Conservation (phyloP, 2,113 vertebrate genomes). For the Abramis brama region DNA sequence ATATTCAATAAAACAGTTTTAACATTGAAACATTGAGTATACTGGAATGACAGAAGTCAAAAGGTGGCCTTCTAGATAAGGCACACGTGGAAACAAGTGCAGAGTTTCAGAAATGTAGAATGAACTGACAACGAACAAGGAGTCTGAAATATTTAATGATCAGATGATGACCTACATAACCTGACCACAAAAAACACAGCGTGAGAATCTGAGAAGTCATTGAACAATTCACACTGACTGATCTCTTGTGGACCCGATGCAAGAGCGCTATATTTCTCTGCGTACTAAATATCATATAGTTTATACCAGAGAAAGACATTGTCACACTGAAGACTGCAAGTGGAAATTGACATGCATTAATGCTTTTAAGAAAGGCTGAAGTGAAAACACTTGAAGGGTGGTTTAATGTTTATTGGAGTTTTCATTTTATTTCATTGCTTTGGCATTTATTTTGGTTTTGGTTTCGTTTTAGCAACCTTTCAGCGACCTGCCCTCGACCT, state of each 20-base stretch:
- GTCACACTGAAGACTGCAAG: neutral
- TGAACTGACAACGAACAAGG: neutral
- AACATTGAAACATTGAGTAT: neutral
- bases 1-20: neutral
- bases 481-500: neutral
- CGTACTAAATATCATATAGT: neutral
- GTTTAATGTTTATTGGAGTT: neutral
- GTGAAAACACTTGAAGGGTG: neutral
- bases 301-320: neutral
- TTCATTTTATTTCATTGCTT: neutral
- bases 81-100: neutral
- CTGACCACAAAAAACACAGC: neutral
- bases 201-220: neutral
- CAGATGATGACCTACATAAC: slow-evolving; percentile 1
- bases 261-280: neutral
- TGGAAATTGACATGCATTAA: neutral
- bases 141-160: neutral
- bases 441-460: neutral
- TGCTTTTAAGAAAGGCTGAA: neutral
- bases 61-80: neutral
- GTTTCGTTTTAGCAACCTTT: neutral
- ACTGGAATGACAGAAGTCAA: neutral
- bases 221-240: neutral
- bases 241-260: neutral
- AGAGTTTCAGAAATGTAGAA: neutral